phyloP scores from a whole-genome alignment of 2,888 invertebrate genomes.

The Sepioteuthis lessoniana region DNA sequence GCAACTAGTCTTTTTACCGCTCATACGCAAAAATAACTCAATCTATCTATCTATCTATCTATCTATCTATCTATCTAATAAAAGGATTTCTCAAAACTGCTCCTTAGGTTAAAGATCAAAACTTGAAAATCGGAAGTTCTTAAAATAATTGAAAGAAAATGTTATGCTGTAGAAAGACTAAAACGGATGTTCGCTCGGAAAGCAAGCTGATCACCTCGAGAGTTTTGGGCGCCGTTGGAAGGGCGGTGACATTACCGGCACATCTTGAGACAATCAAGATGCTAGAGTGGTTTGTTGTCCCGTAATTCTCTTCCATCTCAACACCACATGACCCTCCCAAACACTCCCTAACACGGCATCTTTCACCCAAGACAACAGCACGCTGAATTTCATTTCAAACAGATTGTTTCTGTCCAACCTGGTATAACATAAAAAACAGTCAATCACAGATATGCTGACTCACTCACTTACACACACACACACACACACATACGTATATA shows the following conservation, averaged over 20 bases:
- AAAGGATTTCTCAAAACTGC: background rate
- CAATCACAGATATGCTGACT: background rate
- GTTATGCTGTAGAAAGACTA: background rate
- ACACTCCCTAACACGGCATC: background rate
- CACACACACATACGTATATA: too few relatives aligned
- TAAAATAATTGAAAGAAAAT: background rate
- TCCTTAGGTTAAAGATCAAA: background rate
- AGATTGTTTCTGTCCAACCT: constrained; percentile 33
- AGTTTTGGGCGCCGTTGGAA: background rate
- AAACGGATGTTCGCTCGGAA: too few relatives aligned
- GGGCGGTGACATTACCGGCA: background rate
- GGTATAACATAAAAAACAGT: background rate
- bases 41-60: background rate
- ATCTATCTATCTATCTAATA: background rate
- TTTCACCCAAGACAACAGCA: background rate
- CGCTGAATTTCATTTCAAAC: background rate
- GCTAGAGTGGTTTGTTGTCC: background rate
- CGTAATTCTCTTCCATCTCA: background rate
- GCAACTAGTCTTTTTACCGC: too few relatives aligned
- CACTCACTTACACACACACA: too few relatives aligned
- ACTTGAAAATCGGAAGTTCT: background rate
- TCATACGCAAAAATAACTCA: too few relatives aligned
- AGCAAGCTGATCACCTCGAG: background rate
- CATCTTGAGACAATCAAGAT: constrained; percentile 24
- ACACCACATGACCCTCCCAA: background rate